A percentile compares a stretch with the other conserved stretches of the same genome.
These are phyloP conservation scores for Anagrus nilaparvatae DNA, from an alignment of 1,140 invertebrate species.

Conservation along the genomic window DNA sequence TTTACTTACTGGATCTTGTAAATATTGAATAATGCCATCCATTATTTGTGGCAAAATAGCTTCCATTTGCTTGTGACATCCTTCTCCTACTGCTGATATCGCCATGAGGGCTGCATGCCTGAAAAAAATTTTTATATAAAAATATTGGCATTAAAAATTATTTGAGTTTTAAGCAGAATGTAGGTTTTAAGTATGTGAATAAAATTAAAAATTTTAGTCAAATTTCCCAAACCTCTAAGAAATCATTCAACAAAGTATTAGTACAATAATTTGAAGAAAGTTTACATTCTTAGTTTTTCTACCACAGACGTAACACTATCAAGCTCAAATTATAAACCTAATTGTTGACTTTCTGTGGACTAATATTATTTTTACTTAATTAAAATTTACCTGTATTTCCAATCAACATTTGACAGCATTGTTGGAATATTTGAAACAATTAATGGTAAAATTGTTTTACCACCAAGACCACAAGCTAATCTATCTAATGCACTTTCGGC, in stretches of 20 bases:
- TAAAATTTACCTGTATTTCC: constrained; percentile 53
- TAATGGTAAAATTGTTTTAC: constrained; percentile 87
- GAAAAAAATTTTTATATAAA: constrained; percentile 17
- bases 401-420: constrained; percentile 78
- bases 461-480: constrained; percentile 89
- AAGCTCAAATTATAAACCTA: constrained; percentile 19
- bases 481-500: constrained; percentile 95
- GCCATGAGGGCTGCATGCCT: constrained; percentile 97
- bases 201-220: constrained; percentile 15
- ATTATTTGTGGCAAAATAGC: constrained; percentile 82
- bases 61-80: constrained; percentile 98
- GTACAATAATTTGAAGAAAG: constrained; percentile 22
- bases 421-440: constrained; percentile 75
- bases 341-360: constrained; percentile 33
- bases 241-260: constrained; percentile 22
- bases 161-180: constrained; percentile 11
- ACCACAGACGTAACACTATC: constrained; percentile 34
- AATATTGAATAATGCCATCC: constrained; percentile 76
- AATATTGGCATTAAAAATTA: not conserved
- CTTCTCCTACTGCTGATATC: constrained; percentile 95
- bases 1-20: constrained; percentile 68
- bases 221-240: constrained; percentile 25
- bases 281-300: constrained; percentile 23
- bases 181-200: constrained; percentile 25
- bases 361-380: constrained; percentile 6